These are phyloP conservation scores for Puffinus mauretanicus DNA, from an alignment of 2,113 vertebrate genomes.

Conservation along the genomic window DNA sequence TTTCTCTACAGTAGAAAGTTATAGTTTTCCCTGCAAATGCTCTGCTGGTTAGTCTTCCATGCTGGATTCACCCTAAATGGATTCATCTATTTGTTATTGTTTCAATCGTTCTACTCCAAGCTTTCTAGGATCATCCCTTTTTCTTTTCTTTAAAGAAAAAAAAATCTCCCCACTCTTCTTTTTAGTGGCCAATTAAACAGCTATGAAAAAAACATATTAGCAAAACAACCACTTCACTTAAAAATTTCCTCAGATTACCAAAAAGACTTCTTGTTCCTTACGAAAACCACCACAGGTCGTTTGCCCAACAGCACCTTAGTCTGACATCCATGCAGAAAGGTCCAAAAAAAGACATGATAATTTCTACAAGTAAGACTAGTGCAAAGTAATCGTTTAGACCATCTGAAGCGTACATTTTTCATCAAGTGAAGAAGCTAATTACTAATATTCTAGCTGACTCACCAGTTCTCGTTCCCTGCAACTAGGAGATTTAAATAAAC, in stretches of 20 bases:
- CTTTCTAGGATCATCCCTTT: background rate
- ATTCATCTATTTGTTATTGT: background rate
- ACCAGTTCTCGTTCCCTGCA: background rate
- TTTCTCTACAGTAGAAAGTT: background rate
- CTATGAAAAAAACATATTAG: background rate
- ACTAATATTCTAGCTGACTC: background rate
- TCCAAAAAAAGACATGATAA: background rate
- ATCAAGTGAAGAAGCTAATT: background rate
- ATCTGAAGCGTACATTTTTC: background rate
- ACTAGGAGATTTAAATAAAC: background rate
- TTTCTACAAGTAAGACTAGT: background rate
- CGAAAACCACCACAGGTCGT: background rate
- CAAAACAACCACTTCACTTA: background rate
- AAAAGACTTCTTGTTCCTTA: background rate
- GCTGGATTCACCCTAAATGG: background rate
- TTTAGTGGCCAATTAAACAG: background rate
- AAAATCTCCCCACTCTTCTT: background rate
- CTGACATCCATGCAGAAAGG: background rate
- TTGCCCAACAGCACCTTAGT: background rate
- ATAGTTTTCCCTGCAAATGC: background rate
- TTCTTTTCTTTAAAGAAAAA: background rate
- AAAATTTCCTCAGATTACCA: background rate
- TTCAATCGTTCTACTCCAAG: background rate
- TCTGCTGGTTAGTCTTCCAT: background rate
- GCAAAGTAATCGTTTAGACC: background rate